A percentile compares a stretch with the other conserved stretches of the same genome.
phyloP scores from a whole-genome alignment of 2,888 invertebrate species.

The Caenorhabditis angaria region DNA sequence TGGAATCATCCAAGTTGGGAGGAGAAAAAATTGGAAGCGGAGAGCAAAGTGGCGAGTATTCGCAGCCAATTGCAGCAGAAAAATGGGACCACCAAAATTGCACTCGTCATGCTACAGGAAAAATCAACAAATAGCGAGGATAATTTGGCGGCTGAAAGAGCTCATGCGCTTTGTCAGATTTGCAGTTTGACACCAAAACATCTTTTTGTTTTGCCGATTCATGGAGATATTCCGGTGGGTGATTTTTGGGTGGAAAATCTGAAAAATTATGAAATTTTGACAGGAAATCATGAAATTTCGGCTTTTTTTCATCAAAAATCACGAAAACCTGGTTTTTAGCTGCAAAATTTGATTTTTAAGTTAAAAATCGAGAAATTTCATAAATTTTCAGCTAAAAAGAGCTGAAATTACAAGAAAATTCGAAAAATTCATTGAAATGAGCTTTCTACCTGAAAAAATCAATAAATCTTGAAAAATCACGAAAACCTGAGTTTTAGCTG shows the following conservation, averaged over 20 bases:
- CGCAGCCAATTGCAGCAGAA: slow-evolving; percentile 38
- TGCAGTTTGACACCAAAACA: slow-evolving; percentile 92
- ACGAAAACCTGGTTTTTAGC: too few relatives aligned
- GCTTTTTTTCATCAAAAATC: too few relatives aligned
- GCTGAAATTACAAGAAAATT: too few relatives aligned
- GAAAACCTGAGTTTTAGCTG: too few relatives aligned
- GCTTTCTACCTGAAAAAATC: too few relatives aligned
- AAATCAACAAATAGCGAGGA: slow-evolving; percentile 72
- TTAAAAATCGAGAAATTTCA: too few relatives aligned
- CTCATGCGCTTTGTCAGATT: slow-evolving; percentile 86
- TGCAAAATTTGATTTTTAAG: too few relatives aligned
- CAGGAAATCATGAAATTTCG: too few relatives aligned
- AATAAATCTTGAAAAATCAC: too few relatives aligned
- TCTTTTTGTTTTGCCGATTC: slow-evolving; percentile 84
- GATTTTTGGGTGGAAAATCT: background rate
- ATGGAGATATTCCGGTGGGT: slow-evolving; percentile 16
- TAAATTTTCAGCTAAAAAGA: too few relatives aligned
- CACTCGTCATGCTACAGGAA: slow-evolving; percentile 56
- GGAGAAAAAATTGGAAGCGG: slow-evolving; percentile 92
- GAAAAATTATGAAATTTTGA: slow-evolving; percentile 8
- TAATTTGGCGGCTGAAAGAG: slow-evolving; percentile 86
- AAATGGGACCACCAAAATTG: slow-evolving; percentile 47
- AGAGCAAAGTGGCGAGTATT: slow-evolving; percentile 73
- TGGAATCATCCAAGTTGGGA: slow-evolving; percentile 94
- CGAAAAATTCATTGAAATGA: too few relatives aligned